phyloP scores from a whole-genome alignment of 2,888 invertebrate genomes.

The Drosophila atroscutellata region DNA sequence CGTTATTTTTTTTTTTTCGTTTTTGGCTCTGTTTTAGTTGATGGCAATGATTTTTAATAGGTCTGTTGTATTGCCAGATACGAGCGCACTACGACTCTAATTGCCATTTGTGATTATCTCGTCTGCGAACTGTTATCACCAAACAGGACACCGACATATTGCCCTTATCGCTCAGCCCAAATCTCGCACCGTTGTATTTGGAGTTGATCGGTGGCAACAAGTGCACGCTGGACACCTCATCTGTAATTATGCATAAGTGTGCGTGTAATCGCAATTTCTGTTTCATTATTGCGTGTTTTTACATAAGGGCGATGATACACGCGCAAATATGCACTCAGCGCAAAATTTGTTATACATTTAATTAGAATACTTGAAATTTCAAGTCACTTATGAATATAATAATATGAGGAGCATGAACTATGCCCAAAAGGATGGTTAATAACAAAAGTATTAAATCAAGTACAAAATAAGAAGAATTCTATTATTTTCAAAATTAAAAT shows the following conservation, averaged over 20 bases:
- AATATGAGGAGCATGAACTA: too few relatives aligned
- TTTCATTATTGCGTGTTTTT: background rate
- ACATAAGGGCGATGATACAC: background rate
- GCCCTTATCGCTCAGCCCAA: slow-evolving; percentile 24
- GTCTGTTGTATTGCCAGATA: slow-evolving; percentile 48
- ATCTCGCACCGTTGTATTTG: slow-evolving; percentile 8
- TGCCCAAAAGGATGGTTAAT: too few relatives aligned
- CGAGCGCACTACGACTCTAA: slow-evolving; percentile 34
- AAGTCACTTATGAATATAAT: too few relatives aligned
- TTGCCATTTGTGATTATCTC: slow-evolving; percentile 46
- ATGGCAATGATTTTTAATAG: slow-evolving; percentile 49
- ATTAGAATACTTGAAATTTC: background rate
- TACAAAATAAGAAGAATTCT: too few relatives aligned
- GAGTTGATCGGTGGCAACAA: slow-evolving; percentile 1
- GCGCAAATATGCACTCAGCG: background rate
- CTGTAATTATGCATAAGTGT: background rate
- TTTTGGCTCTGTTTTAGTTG: slow-evolving; percentile 28
- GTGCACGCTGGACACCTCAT: background rate
- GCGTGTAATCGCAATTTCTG: background rate
- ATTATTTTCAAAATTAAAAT: background rate
- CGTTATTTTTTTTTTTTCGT: background rate
- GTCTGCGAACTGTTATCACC: slow-evolving; percentile 4
- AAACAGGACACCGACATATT: slow-evolving; percentile 17
- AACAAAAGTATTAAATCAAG: too few relatives aligned
- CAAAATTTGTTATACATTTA: background rate